Evolutionary conservation across 2,888 invertebrate genomes (phyloP), one percentile per base, ranked within the genome.

Genomic region (Parelbella ahira): DNA sequence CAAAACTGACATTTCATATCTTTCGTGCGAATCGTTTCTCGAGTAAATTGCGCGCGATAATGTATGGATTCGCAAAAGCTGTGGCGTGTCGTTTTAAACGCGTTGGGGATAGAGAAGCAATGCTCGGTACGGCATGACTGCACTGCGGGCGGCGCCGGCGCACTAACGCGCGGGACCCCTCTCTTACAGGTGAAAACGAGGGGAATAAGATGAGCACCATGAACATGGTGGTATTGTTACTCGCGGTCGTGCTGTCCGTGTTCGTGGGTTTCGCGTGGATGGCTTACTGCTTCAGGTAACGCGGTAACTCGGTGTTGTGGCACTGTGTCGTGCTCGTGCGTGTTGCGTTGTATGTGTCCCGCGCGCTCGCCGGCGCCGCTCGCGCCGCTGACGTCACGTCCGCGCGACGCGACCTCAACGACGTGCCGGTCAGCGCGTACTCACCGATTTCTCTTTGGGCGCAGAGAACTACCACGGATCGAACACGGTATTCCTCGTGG

Each of bases 401-500:
- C 53, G 55, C 56, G 52, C 64, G 60, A 53, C 50, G 51, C 37
- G 36, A 50, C 65, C 58, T 60, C 57, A 60, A 54, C 60, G 69
- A 59, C 52, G 44, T 53, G 49, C 58, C 56, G 57, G 62, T 61
- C 58, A 57, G 49, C 53, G 57, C 57, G 66, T 63, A 62, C 72
- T 77, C 79, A 60, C 73, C 65, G 60, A 64, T 62, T 78, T 79
- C 78, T 80, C 72, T 86, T 83, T 82, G 79, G 84, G 79, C 89
- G 90, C 93, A 96, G 96, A 94, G 93, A 95, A 95, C 92, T 95
- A 96, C 92, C 95, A 96, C 92, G 96, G 96, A 91, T 96, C 96
- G 90, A 96, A 96, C 93, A 97, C 96, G 91, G 95, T 96, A 90
- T 95, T 95, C 93, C 94, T 97, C 92, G 97, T 97, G 90, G 95